Base-by-base conservation (phyloP, 2,113 vertebrate genomes). In the Mesitornis unicolor region DNA sequence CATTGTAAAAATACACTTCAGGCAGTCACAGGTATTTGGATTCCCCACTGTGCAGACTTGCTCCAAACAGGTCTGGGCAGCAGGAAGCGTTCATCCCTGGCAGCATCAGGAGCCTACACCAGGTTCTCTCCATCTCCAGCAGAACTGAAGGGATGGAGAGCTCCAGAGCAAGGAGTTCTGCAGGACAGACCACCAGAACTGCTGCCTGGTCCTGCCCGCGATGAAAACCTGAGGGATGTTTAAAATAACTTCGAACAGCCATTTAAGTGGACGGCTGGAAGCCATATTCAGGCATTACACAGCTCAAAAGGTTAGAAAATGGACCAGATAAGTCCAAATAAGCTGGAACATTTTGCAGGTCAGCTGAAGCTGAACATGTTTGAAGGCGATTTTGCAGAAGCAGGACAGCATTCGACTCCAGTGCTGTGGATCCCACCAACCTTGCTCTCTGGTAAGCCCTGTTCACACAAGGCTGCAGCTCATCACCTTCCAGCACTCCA, bases 11-110 rank as follows among this genome's bases (percentile, higher is more conserved):
- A n/a, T 57, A 19, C 5, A 69, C 43, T 81, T 35, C 42, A 93
- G 79, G 82, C 82, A 83, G 59, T 28, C 59, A 56, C 50, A 1
- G 2, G 33, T 21, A 50, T 64, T 93, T 29, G 50, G 79, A 63
- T 47, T 80, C 71, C 68, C 51, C 53, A 10, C 19, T 43, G 87
- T 25, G 38, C 64, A 75, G 43, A 70, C 87, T 81, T 64, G 93
- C 85, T 92, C 51, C 90, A n/a, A 78, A 93, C 93, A 94, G 83
- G 88, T 87, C 77, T 35, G 48, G 76, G 93, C 92, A 97, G 85
- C 5, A 70, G 83, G 38, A 77, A 70, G 68, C 20, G 82, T 8
- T 90, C 42, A 35, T 38, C 81, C 60, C 63, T 81, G 83, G 60
- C 73, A 81, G 21, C 79, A 64, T 35, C 93, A 31, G 4, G 0